Percentiles rank a stretch among this genome's conserved stretches.
phyloP scores from a whole-genome alignment of 1,140 invertebrate species.

The Trichoplusia ni region DNA sequence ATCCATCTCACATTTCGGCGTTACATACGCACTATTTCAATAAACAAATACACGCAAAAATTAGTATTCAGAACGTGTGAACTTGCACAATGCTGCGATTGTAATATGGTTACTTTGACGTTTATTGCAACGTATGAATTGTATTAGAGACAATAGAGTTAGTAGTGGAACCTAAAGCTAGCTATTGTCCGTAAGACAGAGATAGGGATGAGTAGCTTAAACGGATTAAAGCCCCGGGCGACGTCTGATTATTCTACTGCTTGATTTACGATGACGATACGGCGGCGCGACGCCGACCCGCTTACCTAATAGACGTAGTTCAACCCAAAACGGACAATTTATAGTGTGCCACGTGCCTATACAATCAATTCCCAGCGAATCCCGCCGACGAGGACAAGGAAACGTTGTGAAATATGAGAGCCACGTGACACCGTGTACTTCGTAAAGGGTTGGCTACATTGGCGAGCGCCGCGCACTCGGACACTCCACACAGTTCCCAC shows the following conservation, averaged over 20 bases:
- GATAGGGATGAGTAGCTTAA: constrained; percentile 69
- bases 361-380: constrained; percentile 61
- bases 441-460: constrained; percentile 64
- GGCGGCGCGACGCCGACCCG: constrained; percentile 55
- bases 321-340: constrained; percentile 66
- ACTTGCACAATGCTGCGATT: constrained; percentile 70
- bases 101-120: constrained; percentile 52
- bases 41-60: constrained; percentile 47
- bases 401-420: constrained; percentile 70
- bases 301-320: constrained; percentile 54
- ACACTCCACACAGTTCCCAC: constrained; percentile 40
- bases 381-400: constrained; percentile 36
- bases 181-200: constrained; percentile 69
- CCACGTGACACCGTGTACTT: constrained; percentile 59
- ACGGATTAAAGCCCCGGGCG: constrained; percentile 66
- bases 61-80: constrained; percentile 61
- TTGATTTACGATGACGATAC: constrained; percentile 79
- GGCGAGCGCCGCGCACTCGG: constrained; percentile 5
- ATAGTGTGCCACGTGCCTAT: constrained; percentile 61
- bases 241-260: constrained; percentile 72
- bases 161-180: constrained; percentile 45
- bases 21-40: constrained; percentile 22
- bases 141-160: constrained; percentile 28
- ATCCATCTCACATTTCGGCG: constrained; percentile 32
- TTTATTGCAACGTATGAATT: constrained; percentile 64